Conservation (phyloP, 2,797 vertebrate genomes). For the Bradypodion pumilum region DNA sequence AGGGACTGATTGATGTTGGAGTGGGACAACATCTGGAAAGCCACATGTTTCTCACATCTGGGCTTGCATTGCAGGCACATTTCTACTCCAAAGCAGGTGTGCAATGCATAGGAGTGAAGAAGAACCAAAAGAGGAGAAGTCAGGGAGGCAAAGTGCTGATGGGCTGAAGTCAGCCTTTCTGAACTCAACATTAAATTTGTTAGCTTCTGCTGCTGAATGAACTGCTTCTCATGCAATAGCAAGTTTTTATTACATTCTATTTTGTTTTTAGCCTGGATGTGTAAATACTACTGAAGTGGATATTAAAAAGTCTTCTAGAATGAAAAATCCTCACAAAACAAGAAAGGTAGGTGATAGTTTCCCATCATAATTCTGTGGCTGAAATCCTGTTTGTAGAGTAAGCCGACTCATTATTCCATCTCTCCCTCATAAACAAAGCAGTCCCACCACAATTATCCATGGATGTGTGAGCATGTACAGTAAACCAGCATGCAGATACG, state of each 20-base stretch:
- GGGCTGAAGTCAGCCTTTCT: not conserved
- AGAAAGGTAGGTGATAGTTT: constrained; percentile 83
- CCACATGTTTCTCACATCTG: too few species aligned
- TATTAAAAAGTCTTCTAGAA: constrained; percentile 98
- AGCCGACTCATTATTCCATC: too few species aligned
- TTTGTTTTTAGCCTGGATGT: constrained; percentile 88
- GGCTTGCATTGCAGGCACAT: too few species aligned
- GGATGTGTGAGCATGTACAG: too few species aligned
- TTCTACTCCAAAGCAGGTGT: not conserved
- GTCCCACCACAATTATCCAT: too few species aligned
- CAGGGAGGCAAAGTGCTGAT: not conserved
- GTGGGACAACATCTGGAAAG: too few species aligned
- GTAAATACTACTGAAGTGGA: constrained; percentile 98
- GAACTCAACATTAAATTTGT: not conserved
- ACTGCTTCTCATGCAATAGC: not conserved
- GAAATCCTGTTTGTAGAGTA: too few species aligned
- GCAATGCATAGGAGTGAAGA: not conserved
- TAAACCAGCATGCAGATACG: too few species aligned
- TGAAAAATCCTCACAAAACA: constrained; percentile 98
- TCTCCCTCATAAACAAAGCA: too few species aligned
- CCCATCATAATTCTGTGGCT: too few species aligned
- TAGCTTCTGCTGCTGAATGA: constrained; percentile 24
- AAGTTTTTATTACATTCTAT: constrained; percentile 55
- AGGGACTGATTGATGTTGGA: too few species aligned
- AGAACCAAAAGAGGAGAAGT: not conserved